phyloP scores from a whole-genome alignment of 1,140 invertebrate species.

The Littorina saxatilis region DNA sequence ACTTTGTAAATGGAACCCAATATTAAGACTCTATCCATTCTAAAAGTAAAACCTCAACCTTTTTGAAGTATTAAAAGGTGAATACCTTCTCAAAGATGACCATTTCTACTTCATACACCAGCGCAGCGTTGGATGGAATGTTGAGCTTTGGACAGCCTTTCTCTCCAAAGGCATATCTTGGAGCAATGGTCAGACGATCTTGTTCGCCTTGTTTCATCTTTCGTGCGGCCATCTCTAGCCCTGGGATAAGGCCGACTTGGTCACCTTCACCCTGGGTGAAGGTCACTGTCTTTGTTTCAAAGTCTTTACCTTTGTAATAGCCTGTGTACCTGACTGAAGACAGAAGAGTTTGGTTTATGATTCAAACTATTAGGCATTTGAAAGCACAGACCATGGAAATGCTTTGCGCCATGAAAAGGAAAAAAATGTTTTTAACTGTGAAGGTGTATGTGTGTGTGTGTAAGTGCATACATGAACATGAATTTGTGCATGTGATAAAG shows the following conservation, averaged over 20 bases:
- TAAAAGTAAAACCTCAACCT: too few relatives aligned
- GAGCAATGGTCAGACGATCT: slow-evolving; percentile 84
- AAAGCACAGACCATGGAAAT: too few relatives aligned
- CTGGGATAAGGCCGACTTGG: slow-evolving; percentile 85
- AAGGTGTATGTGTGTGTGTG: slow-evolving; percentile 7
- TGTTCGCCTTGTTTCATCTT: slow-evolving; percentile 91
- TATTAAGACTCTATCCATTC: too few relatives aligned
- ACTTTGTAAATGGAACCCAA: too few relatives aligned
- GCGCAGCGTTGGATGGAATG: slow-evolving; percentile 86
- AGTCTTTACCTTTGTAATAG: slow-evolving; percentile 80
- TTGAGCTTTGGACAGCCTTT: slow-evolving; percentile 83
- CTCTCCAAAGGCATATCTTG: slow-evolving; percentile 88
- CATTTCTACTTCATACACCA: slow-evolving; percentile 87
- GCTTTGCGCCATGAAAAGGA: too few relatives aligned
- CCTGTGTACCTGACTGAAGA: slow-evolving; percentile 88
- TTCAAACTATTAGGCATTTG: too few relatives aligned
- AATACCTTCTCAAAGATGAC: slow-evolving; percentile 88
- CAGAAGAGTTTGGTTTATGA: slow-evolving; percentile 27
- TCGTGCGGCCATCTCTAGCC: slow-evolving; percentile 89
- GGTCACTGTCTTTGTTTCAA: slow-evolving; percentile 85
- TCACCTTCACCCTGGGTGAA: slow-evolving; percentile 92
- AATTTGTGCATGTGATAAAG: too few relatives aligned
- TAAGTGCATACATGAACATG: too few relatives aligned
- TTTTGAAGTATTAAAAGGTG: too few relatives aligned
- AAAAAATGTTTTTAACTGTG: too few relatives aligned